A percentile compares a stretch with the other conserved stretches of the same genome.
phyloP scores from a whole-genome alignment of 2,113 vertebrate species.

The Vireo altiloquus region DNA sequence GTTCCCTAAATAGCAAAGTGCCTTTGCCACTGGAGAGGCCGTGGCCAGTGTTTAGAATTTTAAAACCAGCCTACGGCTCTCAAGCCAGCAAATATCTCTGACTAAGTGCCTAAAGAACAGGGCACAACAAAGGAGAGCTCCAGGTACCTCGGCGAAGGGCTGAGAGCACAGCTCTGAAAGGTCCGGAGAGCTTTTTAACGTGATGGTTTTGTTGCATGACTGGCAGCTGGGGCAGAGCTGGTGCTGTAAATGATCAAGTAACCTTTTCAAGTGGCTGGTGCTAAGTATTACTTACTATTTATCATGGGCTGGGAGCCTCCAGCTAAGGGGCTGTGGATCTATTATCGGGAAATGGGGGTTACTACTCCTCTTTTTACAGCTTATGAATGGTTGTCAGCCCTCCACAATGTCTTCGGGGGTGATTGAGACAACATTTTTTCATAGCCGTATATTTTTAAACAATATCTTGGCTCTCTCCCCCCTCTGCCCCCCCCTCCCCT shows the following conservation, averaged over 20 bases:
- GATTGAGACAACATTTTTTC: constrained; percentile 44
- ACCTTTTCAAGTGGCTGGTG: constrained; percentile 41
- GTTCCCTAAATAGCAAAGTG: constrained; percentile 56
- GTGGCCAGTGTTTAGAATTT: constrained; percentile 10
- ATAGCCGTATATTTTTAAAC: constrained; percentile 57
- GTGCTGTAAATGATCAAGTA: constrained; percentile 39
- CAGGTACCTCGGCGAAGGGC: constrained; percentile 31
- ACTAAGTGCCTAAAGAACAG: constrained; percentile 46
- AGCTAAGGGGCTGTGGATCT: constrained; percentile 22
- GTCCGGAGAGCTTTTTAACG: constrained; percentile 21
- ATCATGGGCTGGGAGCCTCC: constrained; percentile 57
- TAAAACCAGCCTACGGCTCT: constrained; percentile 17
- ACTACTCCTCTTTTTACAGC: constrained; percentile 22
- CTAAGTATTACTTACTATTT: constrained; percentile 52
- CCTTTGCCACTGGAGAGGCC: background rate
- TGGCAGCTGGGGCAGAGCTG: constrained; percentile 49
- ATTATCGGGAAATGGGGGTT: constrained; percentile 40
- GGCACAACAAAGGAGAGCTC: constrained; percentile 36
- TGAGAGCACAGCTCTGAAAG: constrained; percentile 30
- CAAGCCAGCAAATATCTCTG: constrained; percentile 59
- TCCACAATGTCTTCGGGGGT: constrained; percentile 42
- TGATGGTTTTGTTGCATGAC: constrained; percentile 48
- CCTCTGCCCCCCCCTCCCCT: background rate
- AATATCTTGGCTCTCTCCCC: constrained; percentile 59
- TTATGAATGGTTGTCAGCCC: constrained; percentile 50